Base-by-base conservation (phyloP, 2,888 invertebrate species). In the Pharmacophagus antenor region DNA sequence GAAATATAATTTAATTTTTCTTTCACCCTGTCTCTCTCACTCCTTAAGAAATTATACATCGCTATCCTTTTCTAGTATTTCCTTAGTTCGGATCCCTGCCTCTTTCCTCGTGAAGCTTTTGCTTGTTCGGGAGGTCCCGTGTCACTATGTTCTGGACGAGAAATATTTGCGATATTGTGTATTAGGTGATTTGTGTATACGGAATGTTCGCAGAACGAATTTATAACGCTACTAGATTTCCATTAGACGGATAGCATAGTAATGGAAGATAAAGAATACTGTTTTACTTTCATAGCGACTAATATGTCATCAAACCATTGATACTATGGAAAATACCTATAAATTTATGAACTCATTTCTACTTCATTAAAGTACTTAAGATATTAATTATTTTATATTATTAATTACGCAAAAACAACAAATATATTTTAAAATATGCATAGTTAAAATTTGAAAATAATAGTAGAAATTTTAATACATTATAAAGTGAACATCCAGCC, bases 1-100 rank as follows among this genome's bases (percentile, higher is more conserved):
- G 90, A 91, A 89, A 91, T 88, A 90, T 91, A 90, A 91, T 91
- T 91, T 90, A 91, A 91, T 91, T 90, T 90, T 88, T 89, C 88
- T 85, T 70, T 77, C 69, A 73, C 64, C 65, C 79, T 62, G 63
- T 80, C 81, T 71, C 72, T 65, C 71, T 86, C 75, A 64, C 67
- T 63, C 78, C 62, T 65, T 56, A 61, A 62, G 51, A 61, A 64
- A 64, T 65, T 63, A 67, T 59, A 67, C 78, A 67, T 67, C 64
- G 68, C 62, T 70, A 70, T 86, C 84, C 71, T 72, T 74, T 63
- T 88, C 82, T 70, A 48, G 65, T 75, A 70, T 82, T 85, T 80
- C 76, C 79, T 79, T 78, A 74, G 78, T 76, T 73, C 75, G 71
- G 63, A 61, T 70, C 71, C 73, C 77, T 77, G 68, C 71, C 69